A percentile compares a stretch with the other conserved stretches of the same genome.
phyloP scores from a whole-genome alignment of 2,113 vertebrate genomes.

The Proterorhinus semilunaris region DNA sequence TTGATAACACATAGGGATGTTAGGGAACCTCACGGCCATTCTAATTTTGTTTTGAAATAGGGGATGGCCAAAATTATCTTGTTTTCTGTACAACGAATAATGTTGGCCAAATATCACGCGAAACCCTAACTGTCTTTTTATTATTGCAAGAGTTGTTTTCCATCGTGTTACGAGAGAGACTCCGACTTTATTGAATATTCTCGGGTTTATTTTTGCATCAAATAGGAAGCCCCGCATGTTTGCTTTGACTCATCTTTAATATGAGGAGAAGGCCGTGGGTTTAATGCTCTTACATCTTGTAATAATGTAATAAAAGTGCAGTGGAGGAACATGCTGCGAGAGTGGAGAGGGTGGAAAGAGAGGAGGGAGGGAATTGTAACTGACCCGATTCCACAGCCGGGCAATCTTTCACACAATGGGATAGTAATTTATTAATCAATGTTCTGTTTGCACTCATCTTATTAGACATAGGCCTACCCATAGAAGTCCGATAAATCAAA shows the following conservation, averaged over 20 bases:
- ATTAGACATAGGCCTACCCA: conserved; percentile 17
- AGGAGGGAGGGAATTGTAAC: conserved; percentile 36
- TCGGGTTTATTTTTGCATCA: not conserved
- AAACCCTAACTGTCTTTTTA: no score
- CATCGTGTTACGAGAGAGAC: not conserved
- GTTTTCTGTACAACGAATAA: no score
- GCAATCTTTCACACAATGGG: conserved; percentile 57
- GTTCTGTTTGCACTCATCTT: conserved; percentile 17
- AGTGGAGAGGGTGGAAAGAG: conserved; percentile 43
- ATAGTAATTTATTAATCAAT: conserved; percentile 38
- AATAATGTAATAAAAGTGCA: conserved; percentile 1
- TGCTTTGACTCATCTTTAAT: not conserved
- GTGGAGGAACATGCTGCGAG: conserved; percentile 12
- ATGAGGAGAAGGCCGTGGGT: not conserved
- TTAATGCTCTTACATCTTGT: not conserved
- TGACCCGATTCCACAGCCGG: conserved; percentile 48
- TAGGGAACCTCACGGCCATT: no score
- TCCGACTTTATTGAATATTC: not conserved
- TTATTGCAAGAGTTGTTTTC: no score
- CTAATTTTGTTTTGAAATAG: no score
- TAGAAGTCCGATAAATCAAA: not conserved
- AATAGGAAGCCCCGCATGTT: not conserved
- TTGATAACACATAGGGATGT: no score
- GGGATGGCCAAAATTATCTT: no score
- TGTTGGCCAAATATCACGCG: no score